phyloP scores from a whole-genome alignment of 2,888 invertebrate genomes.

The Scrobipalpa atriplicella region DNA sequence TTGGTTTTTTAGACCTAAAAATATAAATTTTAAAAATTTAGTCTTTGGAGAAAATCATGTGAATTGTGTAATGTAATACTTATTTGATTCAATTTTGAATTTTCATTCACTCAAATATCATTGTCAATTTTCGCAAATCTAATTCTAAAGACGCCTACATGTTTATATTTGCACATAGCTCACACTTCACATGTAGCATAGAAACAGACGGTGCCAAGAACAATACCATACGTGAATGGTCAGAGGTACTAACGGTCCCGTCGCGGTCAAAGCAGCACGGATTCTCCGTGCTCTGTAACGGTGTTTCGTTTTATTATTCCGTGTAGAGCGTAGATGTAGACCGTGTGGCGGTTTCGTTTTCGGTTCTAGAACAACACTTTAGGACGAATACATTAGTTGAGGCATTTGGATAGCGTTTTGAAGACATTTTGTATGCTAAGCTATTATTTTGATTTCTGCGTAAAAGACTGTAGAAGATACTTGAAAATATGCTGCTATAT shows the following conservation, averaged over 20 bases:
- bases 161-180: not conserved
- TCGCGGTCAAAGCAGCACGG: constrained; percentile 61
- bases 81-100: too few relatives aligned
- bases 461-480: too few relatives aligned
- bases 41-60: too few relatives aligned
- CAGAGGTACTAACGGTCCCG: constrained; percentile 67
- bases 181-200: constrained; percentile 3
- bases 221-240: constrained; percentile 71
- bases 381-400: not conserved
- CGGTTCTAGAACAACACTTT: not conserved
- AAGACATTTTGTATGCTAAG: too few relatives aligned
- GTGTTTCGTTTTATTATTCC: constrained; percentile 58
- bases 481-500: too few relatives aligned
- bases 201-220: constrained; percentile 54
- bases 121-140: too few relatives aligned
- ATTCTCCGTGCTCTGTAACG: constrained; percentile 71
- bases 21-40: too few relatives aligned
- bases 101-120: too few relatives aligned
- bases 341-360: constrained; percentile 35
- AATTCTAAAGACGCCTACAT: not conserved
- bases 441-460: too few relatives aligned
- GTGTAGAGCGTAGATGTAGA: constrained; percentile 38
- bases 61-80: too few relatives aligned
- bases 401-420: too few relatives aligned
- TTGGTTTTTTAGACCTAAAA: too few relatives aligned